Evolutionary conservation across 2,888 invertebrate genomes (phyloP), one percentile per base, ranked within the genome.

Genomic region (Anthophora plumipes): DNA sequence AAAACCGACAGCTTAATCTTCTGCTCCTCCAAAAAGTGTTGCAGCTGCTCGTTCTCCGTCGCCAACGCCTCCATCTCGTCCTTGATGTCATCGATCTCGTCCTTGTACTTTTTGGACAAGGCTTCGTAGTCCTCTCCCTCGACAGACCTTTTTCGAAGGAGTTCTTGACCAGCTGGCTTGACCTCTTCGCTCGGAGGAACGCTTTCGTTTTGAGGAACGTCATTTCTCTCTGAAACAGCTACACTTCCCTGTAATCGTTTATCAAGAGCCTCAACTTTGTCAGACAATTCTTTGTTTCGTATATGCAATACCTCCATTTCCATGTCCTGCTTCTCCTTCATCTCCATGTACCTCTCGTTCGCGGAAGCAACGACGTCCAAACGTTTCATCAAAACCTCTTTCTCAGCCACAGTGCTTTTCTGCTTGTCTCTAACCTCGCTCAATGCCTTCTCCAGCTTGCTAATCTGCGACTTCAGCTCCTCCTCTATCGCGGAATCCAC

Each of bases 251-350:
- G 90, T 9, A 90, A 52, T 17, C 88, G 91, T 88, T 89, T 89
- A 39, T 93, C 91, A 12, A 95, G 92, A 50, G 94, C 94, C 68
- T 94, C 95, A 11, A 97, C 90, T 93, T 97, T 96, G 69, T 96
- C 94, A 86, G 95, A 95, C 1, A 97, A 94, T 89, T 97, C 96
- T 85, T 96, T 95, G 86, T 96, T 96, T 90, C 96, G 95, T 76
- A 95, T 95, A 90, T 96, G 96, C 94, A 96, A 96, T 89, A 96
- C 94, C 82, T 96, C 95, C 25, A 97, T 94, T 91, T 97, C 97
- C 90, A 95, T 95, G 87, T 97, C 97, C 92, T 97, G 96, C 82
- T 96, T 96, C 91, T 97, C 97, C 93, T 97, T 98, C 93, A 96
- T 95, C 90, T 98, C 97, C 1, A 96, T 94, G 91, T 97, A 95